Conservation (phyloP, 2,888 invertebrate genomes). For the Limnephilus rhombicus region DNA sequence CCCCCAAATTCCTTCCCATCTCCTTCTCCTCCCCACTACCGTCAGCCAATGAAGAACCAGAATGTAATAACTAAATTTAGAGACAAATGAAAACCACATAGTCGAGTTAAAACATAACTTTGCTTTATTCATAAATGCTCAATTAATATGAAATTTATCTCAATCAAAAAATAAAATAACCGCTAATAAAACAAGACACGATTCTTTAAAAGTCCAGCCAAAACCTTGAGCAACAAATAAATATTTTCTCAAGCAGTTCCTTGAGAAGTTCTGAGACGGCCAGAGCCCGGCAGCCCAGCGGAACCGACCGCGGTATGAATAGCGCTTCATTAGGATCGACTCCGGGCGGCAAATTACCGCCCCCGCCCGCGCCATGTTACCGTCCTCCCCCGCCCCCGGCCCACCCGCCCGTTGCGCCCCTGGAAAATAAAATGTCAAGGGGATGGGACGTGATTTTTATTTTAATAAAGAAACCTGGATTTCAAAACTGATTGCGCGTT, state of each 20-base stretch:
- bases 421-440: constrained; percentile 47
- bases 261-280: not conserved
- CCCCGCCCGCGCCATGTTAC: not conserved
- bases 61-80: no score
- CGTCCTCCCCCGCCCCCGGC: no score
- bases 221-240: not conserved
- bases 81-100: no score
- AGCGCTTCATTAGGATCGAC: constrained; percentile 64
- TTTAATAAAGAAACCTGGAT: constrained; percentile 5
- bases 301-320: constrained; percentile 56
- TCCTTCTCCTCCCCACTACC: no score
- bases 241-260: constrained; percentile 26
- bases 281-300: constrained; percentile 16
- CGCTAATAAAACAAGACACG: not conserved
- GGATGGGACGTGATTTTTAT: constrained; percentile 40
- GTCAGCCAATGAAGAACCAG: no score
- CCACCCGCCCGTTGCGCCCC: constrained; percentile 27
- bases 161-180: not conserved
- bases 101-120: no score
- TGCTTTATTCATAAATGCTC: not conserved
- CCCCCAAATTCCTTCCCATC: no score
- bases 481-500: not conserved
- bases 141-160: not conserved
- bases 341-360: constrained; percentile 57
- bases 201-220: not conserved